Base-by-base conservation (phyloP, 1,140 invertebrate species). In the Gryon sp. region DNA sequence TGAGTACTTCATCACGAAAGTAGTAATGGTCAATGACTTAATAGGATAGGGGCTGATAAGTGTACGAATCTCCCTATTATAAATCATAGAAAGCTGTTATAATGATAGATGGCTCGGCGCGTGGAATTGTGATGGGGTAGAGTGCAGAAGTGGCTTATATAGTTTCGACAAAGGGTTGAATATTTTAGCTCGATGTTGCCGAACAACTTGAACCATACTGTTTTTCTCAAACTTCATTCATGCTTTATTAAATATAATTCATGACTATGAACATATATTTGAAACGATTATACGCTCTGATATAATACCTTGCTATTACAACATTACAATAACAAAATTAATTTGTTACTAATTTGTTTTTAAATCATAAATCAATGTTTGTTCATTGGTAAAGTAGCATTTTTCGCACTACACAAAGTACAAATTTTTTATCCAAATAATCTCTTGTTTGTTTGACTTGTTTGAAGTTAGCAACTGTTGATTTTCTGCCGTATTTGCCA, bases 1-100 rank as follows among this genome's bases (percentile, higher is more conserved):
- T 55, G 69, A 74, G 69, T 66, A 73, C 69, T 78, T 74, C 70
- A 74, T 78, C 70, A 74, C 69, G 69, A 78, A 74, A 74, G 76
- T 78, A 73, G 68, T 72, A 78, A 78, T 78, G 68, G 76, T 73
- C 76, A 78, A 78, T 78, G 76, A 78, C 76, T 78, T 73, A 78
- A 78, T 78, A 73, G 63, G 76, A 65, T 69, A 74, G 69, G 69
- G 68, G 76, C 63, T 69, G 76, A 73, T 78, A 69, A 69, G 63
- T 78, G 76, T 69, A 46, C 26, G 63, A 66, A 73, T 78, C 69
- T 65, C 76, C 68, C 76, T 69, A 78, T 73, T 78, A 78, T 73
- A 73, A 78, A 78, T 78, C 68, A 78, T 78, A 69, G 68, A 63
- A 78, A 73, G 75, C 68, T 78, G 75, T 78, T 78, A 78, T 73